Conservation (phyloP, 2,113 vertebrate species). For the Rhegmatorhina hoffmannsi region DNA sequence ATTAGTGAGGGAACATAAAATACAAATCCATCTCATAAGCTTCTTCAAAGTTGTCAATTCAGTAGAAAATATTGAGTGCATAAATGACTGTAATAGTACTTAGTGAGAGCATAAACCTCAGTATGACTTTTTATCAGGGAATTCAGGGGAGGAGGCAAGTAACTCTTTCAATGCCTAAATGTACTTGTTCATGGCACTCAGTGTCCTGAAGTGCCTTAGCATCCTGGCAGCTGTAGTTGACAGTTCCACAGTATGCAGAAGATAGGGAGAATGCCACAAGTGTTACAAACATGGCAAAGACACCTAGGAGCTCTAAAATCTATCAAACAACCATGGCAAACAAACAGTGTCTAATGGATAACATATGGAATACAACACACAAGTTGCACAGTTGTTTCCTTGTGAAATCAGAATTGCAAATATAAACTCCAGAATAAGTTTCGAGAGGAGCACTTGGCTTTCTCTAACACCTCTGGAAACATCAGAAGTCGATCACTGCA, state of each 20-base stretch:
- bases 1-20: background rate
- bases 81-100: conserved; percentile 4
- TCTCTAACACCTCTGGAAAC: conserved; percentile 1
- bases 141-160: conserved; percentile 11
- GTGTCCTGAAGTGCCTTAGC: conserved; percentile 29
- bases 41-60: background rate
- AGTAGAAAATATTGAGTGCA: conserved; percentile 5
- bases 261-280: conserved; percentile 14
- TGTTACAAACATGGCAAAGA: background rate
- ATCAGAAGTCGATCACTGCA: background rate
- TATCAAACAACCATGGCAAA: conserved; percentile 50
- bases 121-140: background rate
- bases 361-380: background rate
- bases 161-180: conserved; percentile 18
- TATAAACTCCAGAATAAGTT: background rate
- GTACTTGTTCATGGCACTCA: background rate
- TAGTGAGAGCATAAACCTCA: conserved; percentile 30
- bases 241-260: conserved; percentile 10
- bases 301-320: conserved; percentile 16
- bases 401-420: background rate
- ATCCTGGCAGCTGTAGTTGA: conserved; percentile 29
- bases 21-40: background rate
- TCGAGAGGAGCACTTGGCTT: conserved; percentile 50
- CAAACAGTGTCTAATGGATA: conserved; percentile 4
- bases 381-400: conserved; percentile 31